Percentiles rank a stretch among this genome's conserved stretches.
These are phyloP conservation scores for Cryptocephalus primarius DNA, from an alignment of 2,888 invertebrate species.

Conservation along the genomic window DNA sequence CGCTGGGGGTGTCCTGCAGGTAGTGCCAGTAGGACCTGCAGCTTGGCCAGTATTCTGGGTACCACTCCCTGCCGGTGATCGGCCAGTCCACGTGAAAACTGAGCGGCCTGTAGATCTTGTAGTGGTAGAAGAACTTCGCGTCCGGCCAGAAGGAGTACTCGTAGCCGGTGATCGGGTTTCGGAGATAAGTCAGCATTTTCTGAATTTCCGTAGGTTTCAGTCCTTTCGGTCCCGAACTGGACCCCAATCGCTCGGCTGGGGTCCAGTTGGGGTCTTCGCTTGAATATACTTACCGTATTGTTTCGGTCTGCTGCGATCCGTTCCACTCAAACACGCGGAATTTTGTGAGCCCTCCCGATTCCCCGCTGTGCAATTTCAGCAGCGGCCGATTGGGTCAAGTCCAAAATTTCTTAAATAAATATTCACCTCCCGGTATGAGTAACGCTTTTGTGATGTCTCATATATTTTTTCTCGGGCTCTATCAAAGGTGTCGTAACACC, in stretches of 20 bases:
- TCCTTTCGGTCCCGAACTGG: no score
- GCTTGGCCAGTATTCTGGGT: conserved; percentile 21
- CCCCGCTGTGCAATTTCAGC: conserved; percentile 5
- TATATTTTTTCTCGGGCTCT: neutral
- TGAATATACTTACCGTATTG: conserved; percentile 1
- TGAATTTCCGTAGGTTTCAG: no score
- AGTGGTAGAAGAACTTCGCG: conserved; percentile 23
- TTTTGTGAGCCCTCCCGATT: conserved; percentile 2
- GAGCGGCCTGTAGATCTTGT: conserved; percentile 22
- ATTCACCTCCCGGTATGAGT: neutral
- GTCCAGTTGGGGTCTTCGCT: no score
- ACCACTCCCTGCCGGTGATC: conserved; percentile 19
- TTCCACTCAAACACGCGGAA: conserved; percentile 3
- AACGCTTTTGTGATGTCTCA: neutral
- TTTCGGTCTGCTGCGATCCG: neutral
- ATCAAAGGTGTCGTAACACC: neutral
- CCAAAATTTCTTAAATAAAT: conserved; percentile 1
- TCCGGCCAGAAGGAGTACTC: conserved; percentile 24
- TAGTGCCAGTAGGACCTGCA: conserved; percentile 20
- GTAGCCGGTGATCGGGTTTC: conserved; percentile 20
- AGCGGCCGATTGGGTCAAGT: conserved; percentile 6
- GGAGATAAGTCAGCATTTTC: conserved; percentile 21
- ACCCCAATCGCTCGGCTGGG: no score
- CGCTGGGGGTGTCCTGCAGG: conserved; percentile 18
- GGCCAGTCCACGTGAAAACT: conserved; percentile 21